Evolutionary conservation across 2,113 vertebrate genomes (phyloP).

Genomic region (Cebidichthys violaceus): DNA sequence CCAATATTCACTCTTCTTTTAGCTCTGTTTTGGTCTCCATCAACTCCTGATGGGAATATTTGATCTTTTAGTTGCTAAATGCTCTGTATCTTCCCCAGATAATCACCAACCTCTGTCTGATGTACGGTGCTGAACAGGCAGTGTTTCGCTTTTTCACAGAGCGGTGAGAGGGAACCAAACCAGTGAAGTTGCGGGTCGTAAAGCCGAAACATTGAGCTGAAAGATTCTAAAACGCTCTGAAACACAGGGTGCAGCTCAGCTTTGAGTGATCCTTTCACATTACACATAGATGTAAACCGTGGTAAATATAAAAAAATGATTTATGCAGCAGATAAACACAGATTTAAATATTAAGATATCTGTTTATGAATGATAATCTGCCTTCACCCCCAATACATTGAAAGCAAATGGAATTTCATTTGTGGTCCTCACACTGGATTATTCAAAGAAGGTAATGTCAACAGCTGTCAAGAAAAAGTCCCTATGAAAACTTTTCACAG

Average conservation of each 20-base stretch:
- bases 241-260: not conserved
- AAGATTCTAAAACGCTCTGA: not conserved
- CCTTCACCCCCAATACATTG: not conserved
- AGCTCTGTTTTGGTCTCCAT: conserved; percentile 8
- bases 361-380: not conserved
- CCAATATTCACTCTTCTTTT: not conserved
- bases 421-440: not conserved
- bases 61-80: not conserved
- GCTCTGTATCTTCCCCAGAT: not conserved
- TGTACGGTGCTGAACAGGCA: not conserved
- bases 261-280: not conserved
- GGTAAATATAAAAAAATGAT: not conserved
- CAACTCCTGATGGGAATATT: not conserved
- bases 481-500: not conserved
- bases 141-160: not conserved
- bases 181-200: not conserved
- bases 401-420: not conserved
- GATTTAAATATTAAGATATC: not conserved
- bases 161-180: not conserved
- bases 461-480: not conserved
- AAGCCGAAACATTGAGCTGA: not conserved
- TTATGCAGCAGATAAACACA: not conserved
- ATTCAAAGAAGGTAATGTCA: not conserved
- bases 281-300: not conserved
- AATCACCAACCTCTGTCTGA: not conserved